phyloP scores from a whole-genome alignment of 2,888 invertebrate species.

The Pogonocherus hispidulus region DNA sequence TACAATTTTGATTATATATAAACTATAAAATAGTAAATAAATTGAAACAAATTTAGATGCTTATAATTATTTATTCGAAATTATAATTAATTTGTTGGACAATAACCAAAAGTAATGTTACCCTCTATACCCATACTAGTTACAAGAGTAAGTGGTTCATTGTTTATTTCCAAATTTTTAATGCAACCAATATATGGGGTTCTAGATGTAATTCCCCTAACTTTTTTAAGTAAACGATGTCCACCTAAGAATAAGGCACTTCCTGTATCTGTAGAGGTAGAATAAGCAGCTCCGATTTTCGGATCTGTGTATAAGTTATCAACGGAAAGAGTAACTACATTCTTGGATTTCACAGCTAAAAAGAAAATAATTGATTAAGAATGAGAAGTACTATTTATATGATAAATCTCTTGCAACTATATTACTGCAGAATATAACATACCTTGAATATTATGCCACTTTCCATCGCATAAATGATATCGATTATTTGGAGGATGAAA shows the following conservation, averaged over 20 bases:
- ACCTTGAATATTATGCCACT: conserved; percentile 93
- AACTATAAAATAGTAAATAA: background rate
- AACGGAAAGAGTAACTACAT: conserved; percentile 89
- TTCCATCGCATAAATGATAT: conserved; percentile 89
- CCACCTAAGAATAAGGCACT: conserved; percentile 94
- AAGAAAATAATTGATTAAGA: background rate
- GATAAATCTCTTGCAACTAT: too few species aligned
- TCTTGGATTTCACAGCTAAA: conserved; percentile 87
- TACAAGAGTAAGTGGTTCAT: conserved; percentile 68
- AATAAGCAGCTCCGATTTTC: conserved; percentile 74
- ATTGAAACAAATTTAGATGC: background rate
- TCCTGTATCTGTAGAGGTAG: conserved; percentile 82
- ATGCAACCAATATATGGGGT: conserved; percentile 87
- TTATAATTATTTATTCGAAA: conserved; percentile 16
- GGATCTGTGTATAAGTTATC: conserved; percentile 84
- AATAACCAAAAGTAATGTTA: conserved; percentile 82
- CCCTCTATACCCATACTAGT: conserved; percentile 77
- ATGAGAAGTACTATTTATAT: too few species aligned
- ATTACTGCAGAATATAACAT: too few species aligned
- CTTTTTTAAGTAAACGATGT: conserved; percentile 73
- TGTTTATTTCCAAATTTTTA: conserved; percentile 77
- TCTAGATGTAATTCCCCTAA: conserved; percentile 79
- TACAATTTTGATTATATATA: too few species aligned
- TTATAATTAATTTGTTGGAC: conserved; percentile 77
- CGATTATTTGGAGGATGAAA: conserved; percentile 74